Evolutionary conservation across 2,797 vertebrate species (phyloP).

Genomic region (Sebastes steindachneri): DNA sequence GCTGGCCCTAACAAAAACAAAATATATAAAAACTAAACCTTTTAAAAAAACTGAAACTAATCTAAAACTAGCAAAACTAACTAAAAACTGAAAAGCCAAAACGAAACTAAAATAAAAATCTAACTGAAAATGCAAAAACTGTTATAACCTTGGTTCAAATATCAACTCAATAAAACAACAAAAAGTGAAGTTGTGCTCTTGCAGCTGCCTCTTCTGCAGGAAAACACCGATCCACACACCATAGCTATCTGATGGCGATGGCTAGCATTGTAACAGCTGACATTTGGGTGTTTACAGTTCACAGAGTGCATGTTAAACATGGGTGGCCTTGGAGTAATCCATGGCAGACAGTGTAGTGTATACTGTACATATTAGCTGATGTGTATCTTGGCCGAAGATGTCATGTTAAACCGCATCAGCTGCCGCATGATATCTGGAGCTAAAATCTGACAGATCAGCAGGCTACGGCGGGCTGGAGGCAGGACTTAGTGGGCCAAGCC

Average conservation of each 20-base stretch:
- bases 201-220: neutral
- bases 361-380: neutral
- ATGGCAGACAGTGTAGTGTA: neutral
- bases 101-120: too few relatives aligned
- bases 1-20: too few relatives aligned
- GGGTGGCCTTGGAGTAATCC: neutral
- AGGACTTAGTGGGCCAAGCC: constrained; percentile 1
- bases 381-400: neutral
- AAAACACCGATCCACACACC: neutral
- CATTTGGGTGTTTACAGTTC: constrained; percentile 20
- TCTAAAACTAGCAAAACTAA: too few relatives aligned
- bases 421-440: neutral
- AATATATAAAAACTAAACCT: too few relatives aligned
- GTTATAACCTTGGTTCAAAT: neutral
- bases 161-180: neutral
- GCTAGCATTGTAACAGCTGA: constrained; percentile 1
- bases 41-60: too few relatives aligned
- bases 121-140: too few relatives aligned
- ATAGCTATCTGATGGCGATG: neutral
- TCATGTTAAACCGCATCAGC: neutral
- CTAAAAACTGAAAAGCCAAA: too few relatives aligned
- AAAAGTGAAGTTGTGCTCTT: neutral
- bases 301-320: constrained; percentile 15
- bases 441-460: neutral
- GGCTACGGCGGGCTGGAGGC: neutral